Conservation (phyloP, 2,797 vertebrate species). For the Agapornis canus region DNA sequence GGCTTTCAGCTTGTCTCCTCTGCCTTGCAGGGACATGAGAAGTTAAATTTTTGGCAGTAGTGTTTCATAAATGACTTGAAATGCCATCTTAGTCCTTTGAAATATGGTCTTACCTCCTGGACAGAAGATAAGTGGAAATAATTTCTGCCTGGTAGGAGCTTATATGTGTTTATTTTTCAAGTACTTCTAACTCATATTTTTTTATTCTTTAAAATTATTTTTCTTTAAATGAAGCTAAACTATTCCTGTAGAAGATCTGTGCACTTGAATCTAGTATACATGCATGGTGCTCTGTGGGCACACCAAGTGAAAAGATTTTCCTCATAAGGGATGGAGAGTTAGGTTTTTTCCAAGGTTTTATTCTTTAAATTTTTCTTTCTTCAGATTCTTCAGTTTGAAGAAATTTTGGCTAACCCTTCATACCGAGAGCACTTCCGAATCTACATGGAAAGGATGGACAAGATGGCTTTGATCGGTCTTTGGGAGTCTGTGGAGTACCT, state of each 20-base stretch:
- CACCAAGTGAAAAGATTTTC: not conserved
- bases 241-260: not conserved
- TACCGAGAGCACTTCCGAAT: constrained; percentile 89
- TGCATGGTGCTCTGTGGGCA: not conserved
- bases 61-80: not conserved
- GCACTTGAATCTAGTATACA: not conserved
- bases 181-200: not conserved
- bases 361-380: not conserved
- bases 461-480: constrained; percentile 88
- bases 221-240: not conserved
- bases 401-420: constrained; percentile 87
- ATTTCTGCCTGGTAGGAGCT: not conserved
- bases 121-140: not conserved
- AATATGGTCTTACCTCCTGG: not conserved
- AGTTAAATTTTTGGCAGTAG: not conserved
- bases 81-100: not conserved
- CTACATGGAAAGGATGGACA: constrained; percentile 96
- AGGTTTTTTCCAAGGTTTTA: not conserved
- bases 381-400: constrained; percentile 96
- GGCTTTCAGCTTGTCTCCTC: not conserved
- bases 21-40: not conserved
- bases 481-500: constrained; percentile 95
- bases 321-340: not conserved
- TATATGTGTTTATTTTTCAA: not conserved
- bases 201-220: not conserved